These are phyloP conservation scores for human DNA, from an alignment of 2,113 vertebrate genomes.

Conservation along the genomic window DNA sequence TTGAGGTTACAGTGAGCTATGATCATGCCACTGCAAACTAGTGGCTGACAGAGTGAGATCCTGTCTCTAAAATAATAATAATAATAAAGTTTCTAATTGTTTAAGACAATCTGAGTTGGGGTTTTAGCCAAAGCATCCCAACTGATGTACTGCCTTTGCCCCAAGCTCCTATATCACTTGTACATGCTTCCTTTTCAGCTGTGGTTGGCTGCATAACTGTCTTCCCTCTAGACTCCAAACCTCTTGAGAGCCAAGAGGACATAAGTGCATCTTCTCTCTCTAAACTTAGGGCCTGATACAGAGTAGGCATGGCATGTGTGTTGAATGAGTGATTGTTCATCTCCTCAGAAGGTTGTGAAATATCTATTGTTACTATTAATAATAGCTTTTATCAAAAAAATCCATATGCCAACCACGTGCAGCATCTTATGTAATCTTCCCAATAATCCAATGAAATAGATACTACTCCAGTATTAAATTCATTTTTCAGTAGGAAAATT, in stretches of 20 bases:
- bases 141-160: neutral
- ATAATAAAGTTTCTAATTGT: neutral
- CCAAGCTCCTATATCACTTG: neutral
- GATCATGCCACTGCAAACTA: no score
- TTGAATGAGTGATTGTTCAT: neutral
- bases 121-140: neutral
- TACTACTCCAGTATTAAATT: neutral
- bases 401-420: neutral
- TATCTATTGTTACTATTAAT: neutral
- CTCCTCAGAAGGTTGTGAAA: neutral
- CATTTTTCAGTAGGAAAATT: neutral
- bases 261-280: neutral
- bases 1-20: no score
- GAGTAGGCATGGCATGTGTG: neutral
- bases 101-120: neutral
- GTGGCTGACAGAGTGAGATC: no score
- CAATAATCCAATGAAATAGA: neutral
- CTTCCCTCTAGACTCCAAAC: neutral
- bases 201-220: neutral
- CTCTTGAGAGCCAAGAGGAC: neutral
- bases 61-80: no score
- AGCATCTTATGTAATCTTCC: neutral
- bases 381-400: neutral
- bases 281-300: neutral
- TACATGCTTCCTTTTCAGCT: neutral